These are phyloP conservation scores for Columbina picui DNA, from an alignment of 2,113 vertebrate species.

Conservation along the genomic window DNA sequence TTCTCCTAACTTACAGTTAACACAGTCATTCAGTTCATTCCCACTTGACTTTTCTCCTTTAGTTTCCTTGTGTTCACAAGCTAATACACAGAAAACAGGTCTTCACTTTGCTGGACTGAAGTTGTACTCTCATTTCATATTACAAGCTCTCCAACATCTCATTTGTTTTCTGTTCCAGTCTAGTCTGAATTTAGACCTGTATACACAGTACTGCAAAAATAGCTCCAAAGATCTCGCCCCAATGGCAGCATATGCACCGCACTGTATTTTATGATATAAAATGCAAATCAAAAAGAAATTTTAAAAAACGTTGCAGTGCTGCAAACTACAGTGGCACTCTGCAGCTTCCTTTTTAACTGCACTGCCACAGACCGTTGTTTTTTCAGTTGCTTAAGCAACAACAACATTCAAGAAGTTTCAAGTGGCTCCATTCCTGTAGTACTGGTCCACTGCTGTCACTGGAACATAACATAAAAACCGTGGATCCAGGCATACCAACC, in stretches of 20 bases:
- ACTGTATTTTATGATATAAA: not conserved
- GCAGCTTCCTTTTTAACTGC: not conserved
- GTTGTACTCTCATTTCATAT: not conserved
- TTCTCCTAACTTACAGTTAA: not conserved
- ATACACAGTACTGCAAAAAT: not conserved
- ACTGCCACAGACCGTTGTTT: not conserved
- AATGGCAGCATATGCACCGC: not conserved
- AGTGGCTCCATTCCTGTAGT: not conserved
- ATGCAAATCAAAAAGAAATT: not conserved
- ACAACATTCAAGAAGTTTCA: not conserved
- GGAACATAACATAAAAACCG: not conserved
- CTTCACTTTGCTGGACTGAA: not conserved
- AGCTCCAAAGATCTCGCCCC: not conserved
- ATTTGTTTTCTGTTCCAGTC: not conserved
- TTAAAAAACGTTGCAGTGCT: not conserved
- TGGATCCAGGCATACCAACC: not conserved
- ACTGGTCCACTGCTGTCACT: not conserved
- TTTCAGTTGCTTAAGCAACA: not conserved
- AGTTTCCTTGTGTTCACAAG: not conserved
- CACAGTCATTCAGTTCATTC: rapidly evolving
- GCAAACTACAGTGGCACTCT: not conserved
- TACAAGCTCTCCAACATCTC: not conserved
- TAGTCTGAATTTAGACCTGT: not conserved
- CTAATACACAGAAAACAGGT: not conserved
- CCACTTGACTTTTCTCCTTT: not conserved